Evolutionary conservation across 1,140 invertebrate species (phyloP).

Genomic region (Leptinotarsa lineolata): DNA sequence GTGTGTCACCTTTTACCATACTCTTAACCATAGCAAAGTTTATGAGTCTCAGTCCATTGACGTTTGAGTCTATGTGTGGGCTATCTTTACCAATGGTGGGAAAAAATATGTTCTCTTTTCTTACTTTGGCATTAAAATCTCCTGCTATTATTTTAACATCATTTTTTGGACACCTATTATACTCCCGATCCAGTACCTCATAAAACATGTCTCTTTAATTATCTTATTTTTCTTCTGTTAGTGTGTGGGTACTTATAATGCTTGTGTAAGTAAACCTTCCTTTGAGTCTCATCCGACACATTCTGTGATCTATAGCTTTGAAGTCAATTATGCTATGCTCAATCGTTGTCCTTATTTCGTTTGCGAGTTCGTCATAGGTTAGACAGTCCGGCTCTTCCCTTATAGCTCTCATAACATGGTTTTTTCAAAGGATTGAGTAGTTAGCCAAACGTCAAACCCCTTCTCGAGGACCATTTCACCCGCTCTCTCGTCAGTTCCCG

Average conservation of each 20-base stretch:
- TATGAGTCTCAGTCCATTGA: slow-evolving; percentile 37
- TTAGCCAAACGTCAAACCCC: neutral
- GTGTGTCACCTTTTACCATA: slow-evolving; percentile 35
- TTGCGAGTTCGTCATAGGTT: neutral
- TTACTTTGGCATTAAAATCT: no score
- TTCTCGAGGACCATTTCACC: neutral
- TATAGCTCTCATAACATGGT: neutral
- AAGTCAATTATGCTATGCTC: no score
- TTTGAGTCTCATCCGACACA: no score
- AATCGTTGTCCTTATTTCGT: no score
- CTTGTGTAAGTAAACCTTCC: no score
- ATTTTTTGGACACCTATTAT: no score
- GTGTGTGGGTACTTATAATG: neutral
- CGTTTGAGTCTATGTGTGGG: slow-evolving; percentile 43
- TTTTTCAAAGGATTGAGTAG: neutral
- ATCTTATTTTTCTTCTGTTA: slow-evolving; percentile 8
- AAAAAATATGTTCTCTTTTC: slow-evolving; percentile 26
- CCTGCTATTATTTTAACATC: no score
- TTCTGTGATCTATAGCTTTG: no score
- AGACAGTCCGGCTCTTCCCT: neutral
- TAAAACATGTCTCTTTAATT: slow-evolving; percentile 2
- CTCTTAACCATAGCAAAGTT: slow-evolving; percentile 35
- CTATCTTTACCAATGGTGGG: slow-evolving; percentile 47
- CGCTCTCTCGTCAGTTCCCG: no score
- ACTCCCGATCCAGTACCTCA: slow-evolving; percentile 5